Percentiles rank a stretch among this genome's conserved stretches.
phyloP scores from a whole-genome alignment of 2,113 vertebrate species.

The Nymphicus hollandicus region DNA sequence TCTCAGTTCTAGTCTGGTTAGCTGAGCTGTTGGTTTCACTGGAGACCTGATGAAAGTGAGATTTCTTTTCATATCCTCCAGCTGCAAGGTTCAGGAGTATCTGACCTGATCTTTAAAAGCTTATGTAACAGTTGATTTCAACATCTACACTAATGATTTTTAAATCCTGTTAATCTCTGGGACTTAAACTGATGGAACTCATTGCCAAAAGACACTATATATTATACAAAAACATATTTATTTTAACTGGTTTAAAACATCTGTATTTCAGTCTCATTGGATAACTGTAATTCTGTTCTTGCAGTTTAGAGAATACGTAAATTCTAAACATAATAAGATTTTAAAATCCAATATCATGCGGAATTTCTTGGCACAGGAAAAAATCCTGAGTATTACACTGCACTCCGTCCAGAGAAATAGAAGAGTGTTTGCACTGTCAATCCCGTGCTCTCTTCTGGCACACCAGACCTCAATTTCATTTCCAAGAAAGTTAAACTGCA shows the following conservation, averaged over 20 bases:
- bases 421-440: not conserved
- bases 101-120: not conserved
- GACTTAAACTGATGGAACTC: not conserved
- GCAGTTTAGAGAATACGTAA: not conserved
- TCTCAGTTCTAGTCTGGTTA: not conserved
- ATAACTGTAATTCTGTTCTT: not conserved
- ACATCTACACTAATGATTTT: not conserved
- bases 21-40: not conserved
- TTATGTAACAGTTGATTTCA: not conserved
- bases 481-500: not conserved
- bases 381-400: not conserved
- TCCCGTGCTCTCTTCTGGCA: not conserved
- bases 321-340: not conserved
- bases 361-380: not conserved
- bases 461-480: not conserved
- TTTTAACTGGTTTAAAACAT: slow-evolving; percentile 4
- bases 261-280: not conserved
- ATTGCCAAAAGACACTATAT: not conserved
- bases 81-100: not conserved
- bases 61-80: not conserved
- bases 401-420: not conserved
- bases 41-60: not conserved
- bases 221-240: not conserved
- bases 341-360: not conserved
- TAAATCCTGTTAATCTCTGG: not conserved